Base-by-base conservation (phyloP, 2,888 invertebrate genomes). In the Leucozona laternaria region DNA sequence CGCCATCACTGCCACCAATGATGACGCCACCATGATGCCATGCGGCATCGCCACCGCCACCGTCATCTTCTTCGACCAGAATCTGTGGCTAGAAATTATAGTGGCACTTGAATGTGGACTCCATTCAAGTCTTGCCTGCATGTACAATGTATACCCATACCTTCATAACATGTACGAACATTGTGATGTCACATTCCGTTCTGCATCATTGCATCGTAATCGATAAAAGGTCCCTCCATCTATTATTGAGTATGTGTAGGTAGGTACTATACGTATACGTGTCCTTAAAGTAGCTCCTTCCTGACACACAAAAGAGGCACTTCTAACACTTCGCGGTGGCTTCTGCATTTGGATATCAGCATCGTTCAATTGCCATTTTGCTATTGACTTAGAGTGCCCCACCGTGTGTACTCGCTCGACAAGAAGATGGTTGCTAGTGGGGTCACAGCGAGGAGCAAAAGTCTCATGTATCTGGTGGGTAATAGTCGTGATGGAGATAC, bases 51-150 rank as follows among this genome's bases (percentile, higher is more conserved):
- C 28, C 66, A 64, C 8, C 64, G 8, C 15, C n/a, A 4, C 4
- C 17, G 28, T 20, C 48, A n/a, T 71, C 73, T 66, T 86, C 78
- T 81, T 85, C 34, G 50, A 73, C 77, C 72, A 58, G 43, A 57
- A 40, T 62, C 50, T 86, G 78, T 79, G 86, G 86, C 53, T 50
- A 76, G 75, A 71, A 86, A 75, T 79, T 86, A 86, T 79, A 57
- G 64, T 79, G 75, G 58, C 75, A 58, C 78, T 86, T 82, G 53
- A 53, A 79, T 82, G 71, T 22, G 37, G 75, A 75, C 86, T 58
- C 77, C 13, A 57, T 55, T 73, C 73, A 64, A 48, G 60, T 43
- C 45, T 45, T 22, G 17, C 5, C 13, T 15, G 13, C 25, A 50
- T 10, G 10, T 7, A 31, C 6, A 11, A 3, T 34, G 13, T 40